These are phyloP conservation scores for Nesoenas mayeri DNA, from an alignment of 2,113 vertebrate genomes.

Conservation along the genomic window DNA sequence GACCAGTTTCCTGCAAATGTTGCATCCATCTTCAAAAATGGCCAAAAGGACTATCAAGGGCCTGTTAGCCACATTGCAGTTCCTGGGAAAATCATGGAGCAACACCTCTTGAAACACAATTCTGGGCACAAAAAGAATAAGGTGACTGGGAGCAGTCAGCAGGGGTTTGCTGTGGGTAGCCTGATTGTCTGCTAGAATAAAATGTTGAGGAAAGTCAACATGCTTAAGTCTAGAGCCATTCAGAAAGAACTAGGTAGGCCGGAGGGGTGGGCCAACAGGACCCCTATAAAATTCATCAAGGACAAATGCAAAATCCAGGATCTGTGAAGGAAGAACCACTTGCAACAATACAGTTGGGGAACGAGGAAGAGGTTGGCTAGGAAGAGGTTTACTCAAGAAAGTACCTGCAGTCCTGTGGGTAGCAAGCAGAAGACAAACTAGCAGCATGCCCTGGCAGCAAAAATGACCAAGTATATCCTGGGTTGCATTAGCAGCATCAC, in stretches of 20 bases:
- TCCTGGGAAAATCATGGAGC: background rate
- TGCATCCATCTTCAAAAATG: background rate
- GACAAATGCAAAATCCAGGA: background rate
- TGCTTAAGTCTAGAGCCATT: background rate
- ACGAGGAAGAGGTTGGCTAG: background rate
- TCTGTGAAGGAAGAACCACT: background rate
- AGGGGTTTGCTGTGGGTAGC: background rate
- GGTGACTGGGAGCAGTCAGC: background rate
- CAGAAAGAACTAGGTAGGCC: background rate
- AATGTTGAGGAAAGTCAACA: background rate
- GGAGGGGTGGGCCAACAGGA: background rate
- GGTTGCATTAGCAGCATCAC: background rate
- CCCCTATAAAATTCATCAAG: background rate
- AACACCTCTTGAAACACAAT: background rate
- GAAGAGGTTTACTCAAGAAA: background rate
- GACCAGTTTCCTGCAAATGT: background rate
- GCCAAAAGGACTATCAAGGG: background rate
- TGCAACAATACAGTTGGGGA: background rate
- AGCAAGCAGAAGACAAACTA: background rate
- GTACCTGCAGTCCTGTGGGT: background rate
- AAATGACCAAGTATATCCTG: background rate
- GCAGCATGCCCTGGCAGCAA: background rate
- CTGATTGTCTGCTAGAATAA: background rate
- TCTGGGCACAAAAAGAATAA: background rate
- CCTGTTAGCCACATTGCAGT: background rate